These are phyloP conservation scores for Chamaetylas fuelleborni DNA, from an alignment of 2,113 vertebrate species.

Conservation along the genomic window DNA sequence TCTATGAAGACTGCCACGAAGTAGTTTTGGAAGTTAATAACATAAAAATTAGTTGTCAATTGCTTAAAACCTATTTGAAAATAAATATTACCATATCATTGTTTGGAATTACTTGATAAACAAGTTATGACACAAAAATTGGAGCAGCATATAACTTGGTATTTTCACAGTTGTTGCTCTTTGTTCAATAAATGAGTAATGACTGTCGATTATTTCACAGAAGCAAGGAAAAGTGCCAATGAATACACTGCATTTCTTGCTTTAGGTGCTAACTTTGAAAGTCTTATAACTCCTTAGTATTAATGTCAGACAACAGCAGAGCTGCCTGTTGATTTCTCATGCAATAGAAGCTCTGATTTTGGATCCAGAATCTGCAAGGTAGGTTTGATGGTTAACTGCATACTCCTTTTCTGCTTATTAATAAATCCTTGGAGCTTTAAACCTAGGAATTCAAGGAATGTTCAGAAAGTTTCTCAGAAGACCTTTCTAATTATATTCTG, in stretches of 20 bases:
- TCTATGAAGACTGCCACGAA: background rate
- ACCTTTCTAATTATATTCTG: background rate
- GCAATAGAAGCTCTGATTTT: constrained; percentile 93
- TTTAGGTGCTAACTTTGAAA: background rate
- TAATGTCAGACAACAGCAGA: constrained; percentile 90
- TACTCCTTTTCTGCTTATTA: background rate
- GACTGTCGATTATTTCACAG: background rate
- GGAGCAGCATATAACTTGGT: background rate
- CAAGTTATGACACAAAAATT: background rate
- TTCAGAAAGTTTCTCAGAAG: background rate
- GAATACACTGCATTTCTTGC: background rate
- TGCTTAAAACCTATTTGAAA: background rate
- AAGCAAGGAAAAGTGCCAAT: background rate
- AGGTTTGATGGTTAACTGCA: constrained; percentile 25
- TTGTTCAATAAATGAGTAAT: background rate
- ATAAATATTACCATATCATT: background rate
- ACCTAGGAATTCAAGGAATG: background rate
- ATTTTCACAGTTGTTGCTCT: background rate
- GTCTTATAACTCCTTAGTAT: constrained; percentile 51
- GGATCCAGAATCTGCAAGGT: constrained; percentile 93
- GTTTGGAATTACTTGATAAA: background rate
- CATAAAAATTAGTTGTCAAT: background rate
- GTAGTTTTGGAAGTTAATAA: background rate
- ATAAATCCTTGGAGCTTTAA: background rate
- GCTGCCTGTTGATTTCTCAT: constrained; percentile 92